phyloP scores from a whole-genome alignment of 2,797 vertebrate genomes.

The Cyclura pinguis region DNA sequence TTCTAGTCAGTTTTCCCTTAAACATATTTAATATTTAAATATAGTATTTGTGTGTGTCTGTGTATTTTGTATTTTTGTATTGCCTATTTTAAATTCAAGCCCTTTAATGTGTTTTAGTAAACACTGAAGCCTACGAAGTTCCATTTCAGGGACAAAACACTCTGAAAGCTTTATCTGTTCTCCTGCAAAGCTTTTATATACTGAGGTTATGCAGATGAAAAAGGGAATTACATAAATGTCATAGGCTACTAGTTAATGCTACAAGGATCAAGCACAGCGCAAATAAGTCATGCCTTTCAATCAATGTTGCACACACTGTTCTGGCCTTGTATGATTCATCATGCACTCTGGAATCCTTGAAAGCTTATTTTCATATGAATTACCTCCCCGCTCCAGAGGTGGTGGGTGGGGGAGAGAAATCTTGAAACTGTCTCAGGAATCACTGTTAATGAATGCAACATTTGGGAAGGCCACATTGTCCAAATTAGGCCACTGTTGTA shows the following conservation, averaged over 20 bases:
- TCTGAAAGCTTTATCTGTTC: slow-evolving; percentile 53
- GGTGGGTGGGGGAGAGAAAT: no score
- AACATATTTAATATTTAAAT: no score
- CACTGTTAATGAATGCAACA: slow-evolving; percentile 53
- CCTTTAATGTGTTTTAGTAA: neutral
- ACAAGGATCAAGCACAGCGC: slow-evolving; percentile 41
- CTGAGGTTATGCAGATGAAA: slow-evolving; percentile 45
- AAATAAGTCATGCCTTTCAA: slow-evolving; percentile 61
- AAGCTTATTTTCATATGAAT: slow-evolving; percentile 58
- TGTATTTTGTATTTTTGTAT: slow-evolving; percentile 11
- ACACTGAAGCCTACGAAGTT: slow-evolving; percentile 23
- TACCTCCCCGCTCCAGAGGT: slow-evolving; percentile 30
- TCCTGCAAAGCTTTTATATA: slow-evolving; percentile 41
- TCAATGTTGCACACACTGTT: slow-evolving; percentile 33
- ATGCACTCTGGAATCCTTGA: slow-evolving; percentile 41
- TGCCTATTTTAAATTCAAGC: slow-evolving; percentile 15
- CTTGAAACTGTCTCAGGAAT: slow-evolving; percentile 63
- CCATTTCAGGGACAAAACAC: slow-evolving; percentile 2
- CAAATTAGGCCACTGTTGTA: slow-evolving; percentile 38
- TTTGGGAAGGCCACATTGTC: slow-evolving; percentile 39
- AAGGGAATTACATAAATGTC: slow-evolving; percentile 62
- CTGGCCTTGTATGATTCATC: slow-evolving; percentile 59
- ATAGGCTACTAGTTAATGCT: slow-evolving; percentile 45
- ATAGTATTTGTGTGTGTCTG: no score
- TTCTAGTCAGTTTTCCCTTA: neutral